Base-by-base conservation (phyloP, 2,797 vertebrate species). In the Premnoplex brunnescens region DNA sequence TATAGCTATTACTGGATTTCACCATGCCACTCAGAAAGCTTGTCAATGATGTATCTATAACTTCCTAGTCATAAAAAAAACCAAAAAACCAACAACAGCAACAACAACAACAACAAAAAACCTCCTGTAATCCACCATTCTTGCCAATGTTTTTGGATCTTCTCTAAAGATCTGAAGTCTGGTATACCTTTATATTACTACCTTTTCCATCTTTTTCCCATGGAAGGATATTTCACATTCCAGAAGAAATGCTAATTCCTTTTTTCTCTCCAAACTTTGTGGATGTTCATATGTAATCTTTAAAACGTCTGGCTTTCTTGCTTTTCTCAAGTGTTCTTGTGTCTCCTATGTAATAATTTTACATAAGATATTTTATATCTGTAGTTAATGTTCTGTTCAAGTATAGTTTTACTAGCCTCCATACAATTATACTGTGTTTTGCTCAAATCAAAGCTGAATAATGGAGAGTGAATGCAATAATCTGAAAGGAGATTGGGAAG, bases 381-480 rank as follows among this genome's bases (percentile, higher is more conserved):
- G 17, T 71, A 79, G 52, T 71, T 95, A 91, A 88, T 88, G 32
- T 72, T 79, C 81, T 91, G 63, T 88, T 95, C 20, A 44, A 88
- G 81, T 85, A 85, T 34, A 92, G 75, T 67, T 94, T 83, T 55
- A 76, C 77, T 66, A 73, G 39, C 77, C 75, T 92, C 36, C 15
- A 49, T 91, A 77, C 48, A 93, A 48, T 91, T 89, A 44, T 84
- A 88, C 34, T 48, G 63, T 68, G 62, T 13, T 86, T 92, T 82
- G 20, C 59, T 87, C 85, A 71, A 95, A 97, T 91, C 15, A 23
- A 95, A 92, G 41, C 75, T 95, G 75, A 92, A 84, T 88, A 94
- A 76, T 69, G 15, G 75, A 79, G 56, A 76, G 15, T 64, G 69
- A 95, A 87, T 94, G 92, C 63, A 79, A 36, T 72, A 93, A 91